phyloP scores from a whole-genome alignment of 2,797 vertebrate species.

The Lepilemur septentrionalis region DNA sequence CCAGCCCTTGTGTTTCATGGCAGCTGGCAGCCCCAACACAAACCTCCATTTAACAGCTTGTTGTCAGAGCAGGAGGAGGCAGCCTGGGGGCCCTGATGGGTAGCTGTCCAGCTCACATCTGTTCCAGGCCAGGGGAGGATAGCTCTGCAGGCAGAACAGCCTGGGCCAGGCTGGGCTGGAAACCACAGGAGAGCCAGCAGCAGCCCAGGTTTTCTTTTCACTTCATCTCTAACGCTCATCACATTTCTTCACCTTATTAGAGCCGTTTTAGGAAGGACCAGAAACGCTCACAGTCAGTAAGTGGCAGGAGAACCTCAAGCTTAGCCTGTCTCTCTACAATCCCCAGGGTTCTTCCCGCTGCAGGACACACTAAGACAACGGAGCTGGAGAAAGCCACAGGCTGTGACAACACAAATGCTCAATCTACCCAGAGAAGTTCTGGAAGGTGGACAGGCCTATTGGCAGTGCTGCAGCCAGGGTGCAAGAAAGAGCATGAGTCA shows the following conservation, averaged over 20 bases:
- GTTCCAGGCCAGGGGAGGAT: neutral
- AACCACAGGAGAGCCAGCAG: neutral
- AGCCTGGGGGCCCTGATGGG: neutral
- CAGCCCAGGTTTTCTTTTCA: conserved; percentile 16
- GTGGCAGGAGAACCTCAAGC: neutral
- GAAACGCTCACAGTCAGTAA: neutral
- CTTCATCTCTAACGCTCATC: neutral
- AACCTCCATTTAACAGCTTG: neutral
- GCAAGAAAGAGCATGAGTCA: neutral
- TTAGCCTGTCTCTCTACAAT: neutral
- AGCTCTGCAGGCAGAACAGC: neutral
- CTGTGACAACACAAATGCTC: neutral
- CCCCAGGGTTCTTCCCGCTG: neutral
- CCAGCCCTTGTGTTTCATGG: neutral
- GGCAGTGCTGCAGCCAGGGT: neutral
- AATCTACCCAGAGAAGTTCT: neutral
- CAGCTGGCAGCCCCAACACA: conserved; percentile 18
- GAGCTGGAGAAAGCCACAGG: neutral
- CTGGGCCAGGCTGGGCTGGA: neutral
- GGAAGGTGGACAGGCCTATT: neutral
- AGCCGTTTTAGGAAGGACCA: neutral
- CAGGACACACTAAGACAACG: neutral
- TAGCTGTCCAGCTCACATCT: neutral
- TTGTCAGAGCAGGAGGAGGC: neutral
- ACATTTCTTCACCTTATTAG: neutral